Evolutionary conservation across 2,888 invertebrate genomes (phyloP).

Genomic region (Gisinianus flammeolus): DNA sequence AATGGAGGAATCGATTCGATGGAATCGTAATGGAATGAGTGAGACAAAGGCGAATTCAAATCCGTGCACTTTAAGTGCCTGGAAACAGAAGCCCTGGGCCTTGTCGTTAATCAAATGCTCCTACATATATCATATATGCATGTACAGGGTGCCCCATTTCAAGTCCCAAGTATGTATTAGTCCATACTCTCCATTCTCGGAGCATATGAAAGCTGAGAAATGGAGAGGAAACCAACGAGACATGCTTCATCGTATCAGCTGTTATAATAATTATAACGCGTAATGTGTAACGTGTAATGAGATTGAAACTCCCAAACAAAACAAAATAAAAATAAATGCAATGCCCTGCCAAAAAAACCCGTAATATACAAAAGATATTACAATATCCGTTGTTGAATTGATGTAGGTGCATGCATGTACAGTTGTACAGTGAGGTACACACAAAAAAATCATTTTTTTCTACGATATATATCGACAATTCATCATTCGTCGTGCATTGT

Average conservation of each 20-base stretch:
- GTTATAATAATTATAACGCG: background rate
- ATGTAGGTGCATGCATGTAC: background rate
- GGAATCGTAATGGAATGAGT: background rate
- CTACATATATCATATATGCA: no score
- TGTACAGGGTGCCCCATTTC: background rate
- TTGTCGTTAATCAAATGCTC: no score
- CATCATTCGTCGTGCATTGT: background rate
- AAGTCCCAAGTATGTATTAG: background rate
- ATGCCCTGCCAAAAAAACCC: background rate
- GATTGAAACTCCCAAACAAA: background rate
- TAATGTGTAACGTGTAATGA: background rate
- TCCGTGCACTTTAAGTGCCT: no score
- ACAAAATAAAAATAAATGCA: background rate
- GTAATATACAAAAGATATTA: background rate
- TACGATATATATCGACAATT: background rate
- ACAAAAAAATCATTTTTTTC: background rate
- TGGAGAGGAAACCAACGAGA: no score
- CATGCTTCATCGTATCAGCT: no score
- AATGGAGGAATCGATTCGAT: background rate
- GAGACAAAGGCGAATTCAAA: no score
- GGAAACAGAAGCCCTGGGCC: no score
- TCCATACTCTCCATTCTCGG: background rate
- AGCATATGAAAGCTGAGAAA: no score
- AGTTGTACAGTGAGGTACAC: no score
- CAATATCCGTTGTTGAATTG: background rate